Base-by-base conservation (phyloP, 2,888 invertebrate genomes). In the Drosophila prostipennis region DNA sequence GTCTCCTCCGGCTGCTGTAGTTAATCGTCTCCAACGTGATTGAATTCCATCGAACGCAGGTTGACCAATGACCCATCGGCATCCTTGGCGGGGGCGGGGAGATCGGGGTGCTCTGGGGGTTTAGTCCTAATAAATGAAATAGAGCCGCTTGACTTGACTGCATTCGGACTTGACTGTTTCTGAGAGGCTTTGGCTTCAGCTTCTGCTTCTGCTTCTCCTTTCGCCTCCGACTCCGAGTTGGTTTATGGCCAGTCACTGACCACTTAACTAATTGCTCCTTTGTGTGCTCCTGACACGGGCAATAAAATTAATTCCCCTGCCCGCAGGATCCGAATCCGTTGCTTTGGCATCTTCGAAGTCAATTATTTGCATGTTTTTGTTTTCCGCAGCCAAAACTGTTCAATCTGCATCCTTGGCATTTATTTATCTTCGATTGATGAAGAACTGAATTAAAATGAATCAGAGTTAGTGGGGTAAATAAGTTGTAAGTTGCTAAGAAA, bases 11-110 rank as follows among this genome's bases (percentile, higher is more conserved):
- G 60, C 70, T 79, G 64, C 76, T 83, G 87, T 77, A 81, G 85
- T 83, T 89, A 90, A 90, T 89, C 89, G 85, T 76, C 81, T 82
- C 77, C 87, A 81, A 88, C 79, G 82, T 83, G 87, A 90, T 89
- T 89, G 82, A 86, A 81, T 89, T 86, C 83, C 78, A 87, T 83
- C 88, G 86, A 87, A 83, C 74, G 74, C 85, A 87, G 82, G 85
- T 83, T 79, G 64, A 74, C 61, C 69, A 64, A 64, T 58, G 45
- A 19, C 46, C 45, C 42, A 42, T 42, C 42, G 37, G 59, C 40
- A 55, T 46, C 46, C 61, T 40, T 46, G 29, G 60, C n/a, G 43
- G 32, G 37, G 29, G 60, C n/a, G 43, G 32, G 37, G 40, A 23
- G 8, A 14, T 2, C 13, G 36, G 34, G 11, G 34, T 4, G 11